Base-by-base conservation (phyloP, 2,888 invertebrate genomes). In the Aporophyla lueneburgensis region DNA sequence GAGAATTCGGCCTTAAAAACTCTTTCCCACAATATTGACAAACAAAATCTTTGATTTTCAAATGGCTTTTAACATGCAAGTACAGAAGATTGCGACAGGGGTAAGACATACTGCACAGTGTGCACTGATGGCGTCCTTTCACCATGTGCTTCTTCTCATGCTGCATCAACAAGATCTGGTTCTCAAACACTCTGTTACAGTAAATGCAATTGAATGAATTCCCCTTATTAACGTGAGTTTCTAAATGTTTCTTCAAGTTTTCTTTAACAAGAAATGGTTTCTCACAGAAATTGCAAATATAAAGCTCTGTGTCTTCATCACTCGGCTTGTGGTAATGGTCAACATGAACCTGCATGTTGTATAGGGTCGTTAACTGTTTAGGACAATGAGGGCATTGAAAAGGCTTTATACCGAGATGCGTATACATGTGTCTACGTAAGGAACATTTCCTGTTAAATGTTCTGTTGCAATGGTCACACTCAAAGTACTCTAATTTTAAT, bases 1-100 rank as follows among this genome's bases (percentile, higher is more conserved):
- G 94, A 0, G 98, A 98, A 90, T 98, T 98, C 12, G 98, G 97
- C 6, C 98, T 97, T 61, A 98, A 96, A 92, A 98, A 99, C 49
- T 97, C 97, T 88, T 98, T 98, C 0, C 98, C 98, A 90, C 99
- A 99, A 71, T 98, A 97, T 84, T 98, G 97, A 91, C 99, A 99
- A 54, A 98, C 97, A 93, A 97, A 98, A 91, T 98, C 98, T 84
- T 98, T 97, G 24, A 98, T 97, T 86, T 98, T 98, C 51, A 97
- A 96, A 94, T 98, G 98, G 0, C 98, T 97, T 91, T 97, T 97
- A 82, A 97, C 95, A 91, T 98, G 98, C 40, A 97, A 90, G 75
- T 97, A 97, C 43, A 98, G 91, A 89, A 97, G 97, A 63, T 97
- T 97, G 51, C 97, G 97, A 85, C 97, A 97, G 5, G 98, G 97